phyloP scores from a whole-genome alignment of 2,113 vertebrate genomes.

The Bothrops jararaca region DNA sequence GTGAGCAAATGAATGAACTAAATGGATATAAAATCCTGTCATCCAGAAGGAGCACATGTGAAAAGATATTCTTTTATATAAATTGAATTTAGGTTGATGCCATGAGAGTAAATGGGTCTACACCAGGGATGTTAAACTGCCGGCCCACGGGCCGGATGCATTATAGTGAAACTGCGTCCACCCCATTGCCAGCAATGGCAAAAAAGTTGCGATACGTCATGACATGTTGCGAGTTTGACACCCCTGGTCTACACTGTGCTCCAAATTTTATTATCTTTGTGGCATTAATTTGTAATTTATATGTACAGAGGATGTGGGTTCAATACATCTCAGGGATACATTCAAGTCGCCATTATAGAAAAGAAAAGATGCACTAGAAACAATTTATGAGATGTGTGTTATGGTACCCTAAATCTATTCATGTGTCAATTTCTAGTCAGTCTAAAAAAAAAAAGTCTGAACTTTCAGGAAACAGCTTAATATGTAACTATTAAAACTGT shows the following conservation, averaged over 20 bases:
- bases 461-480: background rate
- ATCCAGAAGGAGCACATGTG: background rate
- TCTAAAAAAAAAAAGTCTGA: background rate
- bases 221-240: too few species aligned
- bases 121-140: too few species aligned
- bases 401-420: background rate
- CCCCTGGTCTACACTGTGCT: background rate
- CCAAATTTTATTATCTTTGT: background rate
- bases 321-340: background rate
- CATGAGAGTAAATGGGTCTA: background rate
- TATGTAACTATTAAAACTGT: background rate
- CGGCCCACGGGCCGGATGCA: too few species aligned
- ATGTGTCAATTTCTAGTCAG: background rate
- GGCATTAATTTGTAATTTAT: background rate
- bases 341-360: background rate
- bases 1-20: background rate
- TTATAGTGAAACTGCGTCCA: too few species aligned
- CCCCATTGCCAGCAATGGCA: too few species aligned
- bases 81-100: background rate
- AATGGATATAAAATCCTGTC: background rate
- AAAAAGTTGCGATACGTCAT: too few species aligned
- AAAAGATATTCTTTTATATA: background rate
- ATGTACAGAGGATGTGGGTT: background rate
- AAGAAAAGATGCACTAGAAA: background rate
- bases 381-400: background rate